Base-by-base conservation (phyloP, 2,888 invertebrate species). In the Spisula subtruncata region DNA sequence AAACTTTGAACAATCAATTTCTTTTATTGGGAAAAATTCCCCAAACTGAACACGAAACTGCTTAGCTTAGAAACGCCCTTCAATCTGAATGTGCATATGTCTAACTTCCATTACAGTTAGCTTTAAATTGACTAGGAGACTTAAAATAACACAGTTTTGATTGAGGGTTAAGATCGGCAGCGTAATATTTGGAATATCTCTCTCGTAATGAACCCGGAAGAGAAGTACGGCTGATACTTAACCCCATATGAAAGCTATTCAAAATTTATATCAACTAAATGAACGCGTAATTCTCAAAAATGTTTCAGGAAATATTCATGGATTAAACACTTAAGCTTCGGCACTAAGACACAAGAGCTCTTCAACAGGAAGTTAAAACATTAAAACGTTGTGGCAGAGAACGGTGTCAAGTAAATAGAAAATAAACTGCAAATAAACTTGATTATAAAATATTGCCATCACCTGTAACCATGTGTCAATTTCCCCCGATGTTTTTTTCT, bases 191-290 rank as follows among this genome's bases (percentile, higher is more conserved):
- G 4, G 51, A 51, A 51, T 51, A 51, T 51, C 12, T 51, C 12
- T 51, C 6, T 51, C 14, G 14, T 1, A 51, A 51, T 51, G 51
- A 51, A 51, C 25, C 60, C 20, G n/a, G 60, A 25, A 66, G 25
- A 66, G 25, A 10, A 66, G n/a, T 25, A 66, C 16, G n/a, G 48
- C 20, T 25, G 46, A 81, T 48, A 56, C 35, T 79, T 80, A 54
- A 85, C 41, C 25, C 8, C 48, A 25, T 12, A 46, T n/a, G n/a
- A 81, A 46, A 81, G 46, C 35, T n/a, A 46, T 79, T 51, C n/a
- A 51, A 79, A 85, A 80, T 80, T 80, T 54, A 85, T 75, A 80
- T 25, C 51, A 79, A 80, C 80, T 80, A n/a, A 0, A 46, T 35
- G 32, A 75, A 10, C 32, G 32, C 12, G 35, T 75, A 75, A 32